phyloP scores from a whole-genome alignment of 2,113 vertebrate species.

The Peromyscus maniculatus region DNA sequence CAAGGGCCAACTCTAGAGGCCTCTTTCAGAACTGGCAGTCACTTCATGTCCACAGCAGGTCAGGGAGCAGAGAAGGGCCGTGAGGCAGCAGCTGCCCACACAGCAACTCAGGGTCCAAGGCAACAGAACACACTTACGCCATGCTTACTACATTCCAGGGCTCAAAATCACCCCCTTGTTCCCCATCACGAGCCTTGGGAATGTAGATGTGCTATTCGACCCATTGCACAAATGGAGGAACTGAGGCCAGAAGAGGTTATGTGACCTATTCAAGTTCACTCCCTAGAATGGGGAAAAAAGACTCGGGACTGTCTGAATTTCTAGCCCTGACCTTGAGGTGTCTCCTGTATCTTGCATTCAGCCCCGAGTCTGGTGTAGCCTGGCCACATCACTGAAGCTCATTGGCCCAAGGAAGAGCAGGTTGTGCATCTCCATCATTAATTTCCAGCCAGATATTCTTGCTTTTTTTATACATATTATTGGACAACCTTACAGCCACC shows the following conservation, averaged over 20 bases:
- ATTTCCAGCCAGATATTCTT: background rate
- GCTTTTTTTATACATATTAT: background rate
- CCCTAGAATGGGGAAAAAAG: background rate
- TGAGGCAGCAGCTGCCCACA: accelerated
- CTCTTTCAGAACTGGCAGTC: background rate
- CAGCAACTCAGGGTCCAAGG: background rate
- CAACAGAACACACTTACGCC: background rate
- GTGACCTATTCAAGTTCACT: background rate
- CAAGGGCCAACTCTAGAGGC: background rate
- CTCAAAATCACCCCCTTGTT: background rate
- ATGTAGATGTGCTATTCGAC: background rate
- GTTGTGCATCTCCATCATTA: too few species aligned
- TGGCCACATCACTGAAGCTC: background rate
- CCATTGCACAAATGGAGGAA: background rate
- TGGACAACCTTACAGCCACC: background rate
- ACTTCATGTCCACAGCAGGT: accelerated
- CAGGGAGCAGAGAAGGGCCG: background rate
- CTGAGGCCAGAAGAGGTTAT: background rate
- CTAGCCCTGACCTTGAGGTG: too few species aligned
- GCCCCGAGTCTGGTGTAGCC: background rate
- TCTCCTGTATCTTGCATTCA: background rate
- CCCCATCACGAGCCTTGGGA: background rate
- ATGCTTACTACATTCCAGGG: too few species aligned
- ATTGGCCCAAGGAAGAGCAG: background rate
- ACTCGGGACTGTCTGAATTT: too few species aligned